Conservation (phyloP, 92 coral and sea anemone genomes). For the Epizoanthus rinbou region DNA sequence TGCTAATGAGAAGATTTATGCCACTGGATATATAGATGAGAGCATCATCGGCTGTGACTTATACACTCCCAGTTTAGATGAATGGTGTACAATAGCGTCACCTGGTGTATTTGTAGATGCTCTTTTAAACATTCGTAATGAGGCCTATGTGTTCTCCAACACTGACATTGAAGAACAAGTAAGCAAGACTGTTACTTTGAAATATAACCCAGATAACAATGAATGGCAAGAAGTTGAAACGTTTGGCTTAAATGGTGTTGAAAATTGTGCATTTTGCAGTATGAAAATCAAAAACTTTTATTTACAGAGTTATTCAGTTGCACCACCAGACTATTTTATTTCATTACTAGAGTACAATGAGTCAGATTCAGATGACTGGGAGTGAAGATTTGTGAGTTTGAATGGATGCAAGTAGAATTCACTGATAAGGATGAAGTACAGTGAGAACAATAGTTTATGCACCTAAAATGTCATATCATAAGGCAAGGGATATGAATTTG, state of each 20-base stretch:
- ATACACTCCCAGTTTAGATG: not conserved
- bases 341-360: no score
- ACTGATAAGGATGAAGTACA: no score
- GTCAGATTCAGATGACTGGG: no score
- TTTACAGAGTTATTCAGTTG: not conserved
- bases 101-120: not conserved
- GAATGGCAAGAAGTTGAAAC: not conserved
- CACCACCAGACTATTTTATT: not conserved
- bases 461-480: no score
- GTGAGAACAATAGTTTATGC: no score
- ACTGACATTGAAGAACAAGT: not conserved
- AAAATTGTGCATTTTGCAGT: not conserved
- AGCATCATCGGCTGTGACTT: not conserved
- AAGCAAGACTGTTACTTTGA: not conserved
- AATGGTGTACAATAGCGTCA: not conserved
- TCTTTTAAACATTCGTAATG: conserved; percentile 1
- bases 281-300: not conserved
- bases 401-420: no score
- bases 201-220: not conserved
- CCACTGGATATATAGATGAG: not conserved
- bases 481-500: no score
- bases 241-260: not conserved
- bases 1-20: conserved; percentile 4
- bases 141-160: not conserved
- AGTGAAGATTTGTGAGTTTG: no score